Evolutionary conservation across 2,888 invertebrate species (phyloP).

Genomic region (Buathra laborator): DNA sequence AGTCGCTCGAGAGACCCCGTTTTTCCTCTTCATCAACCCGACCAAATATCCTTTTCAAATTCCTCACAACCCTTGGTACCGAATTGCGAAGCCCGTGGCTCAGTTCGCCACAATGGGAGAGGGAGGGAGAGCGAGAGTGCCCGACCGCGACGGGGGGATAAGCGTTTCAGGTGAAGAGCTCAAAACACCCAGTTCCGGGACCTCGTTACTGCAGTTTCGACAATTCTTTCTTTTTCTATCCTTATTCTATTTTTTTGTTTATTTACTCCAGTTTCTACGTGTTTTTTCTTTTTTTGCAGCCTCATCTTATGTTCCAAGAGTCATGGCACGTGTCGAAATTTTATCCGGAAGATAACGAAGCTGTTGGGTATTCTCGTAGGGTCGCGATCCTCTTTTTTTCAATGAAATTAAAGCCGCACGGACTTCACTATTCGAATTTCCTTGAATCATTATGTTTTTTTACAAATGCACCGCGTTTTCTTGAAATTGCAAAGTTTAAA

Average conservation of each 20-base stretch:
- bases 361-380: conserved; percentile 4
- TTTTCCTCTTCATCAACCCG: conserved; percentile 51
- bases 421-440: too few relatives aligned
- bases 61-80: conserved; percentile 43
- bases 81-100: conserved; percentile 20
- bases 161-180: conserved; percentile 15
- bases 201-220: conserved; percentile 64
- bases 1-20: conserved; percentile 22
- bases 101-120: conserved; percentile 11
- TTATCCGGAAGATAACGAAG: conserved; percentile 47
- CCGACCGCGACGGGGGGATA: background rate
- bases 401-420: too few relatives aligned
- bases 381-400: background rate
- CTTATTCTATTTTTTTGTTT: background rate
- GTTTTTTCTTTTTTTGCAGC: background rate
- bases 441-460: too few relatives aligned
- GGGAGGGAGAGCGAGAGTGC: background rate
- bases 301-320: conserved; percentile 4
- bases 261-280: conserved; percentile 1
- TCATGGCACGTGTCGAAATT: conserved; percentile 14
- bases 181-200: conserved; percentile 35
- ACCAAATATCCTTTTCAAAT: conserved; percentile 55
- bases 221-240: conserved; percentile 35
- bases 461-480: too few relatives aligned
- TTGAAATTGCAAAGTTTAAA: background rate